These are phyloP conservation scores for Aradophagus sp. DNA, from an alignment of 1,140 invertebrate genomes.

Conservation along the genomic window DNA sequence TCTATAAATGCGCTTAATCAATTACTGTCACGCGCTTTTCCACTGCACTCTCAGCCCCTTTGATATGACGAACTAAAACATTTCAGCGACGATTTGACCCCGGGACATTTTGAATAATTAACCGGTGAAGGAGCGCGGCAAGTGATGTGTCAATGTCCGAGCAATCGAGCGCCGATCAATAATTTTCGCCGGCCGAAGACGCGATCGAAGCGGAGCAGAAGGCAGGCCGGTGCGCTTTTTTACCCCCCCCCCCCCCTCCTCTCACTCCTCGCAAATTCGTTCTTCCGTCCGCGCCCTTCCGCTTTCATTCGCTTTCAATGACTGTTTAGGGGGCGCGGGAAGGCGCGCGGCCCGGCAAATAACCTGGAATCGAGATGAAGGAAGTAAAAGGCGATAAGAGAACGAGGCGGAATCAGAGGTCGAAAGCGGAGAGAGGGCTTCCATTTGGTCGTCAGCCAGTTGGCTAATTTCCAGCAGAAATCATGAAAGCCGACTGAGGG, in stretches of 20 bases:
- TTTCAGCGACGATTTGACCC: conserved; percentile 28
- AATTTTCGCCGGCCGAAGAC: conserved; percentile 28
- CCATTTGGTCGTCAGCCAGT: conserved; percentile 75
- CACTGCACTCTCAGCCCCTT: conserved; percentile 2
- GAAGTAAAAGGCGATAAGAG: conserved; percentile 53
- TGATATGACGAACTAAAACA: conserved; percentile 41
- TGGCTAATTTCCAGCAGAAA: conserved; percentile 75
- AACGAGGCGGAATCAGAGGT: conserved; percentile 36
- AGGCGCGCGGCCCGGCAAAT: neutral
- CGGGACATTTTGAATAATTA: conserved; percentile 44
- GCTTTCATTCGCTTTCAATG: neutral
- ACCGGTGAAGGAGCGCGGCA: conserved; percentile 34
- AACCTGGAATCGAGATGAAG: conserved; percentile 53
- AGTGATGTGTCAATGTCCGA: conserved; percentile 46
- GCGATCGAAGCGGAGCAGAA: conserved; percentile 5
- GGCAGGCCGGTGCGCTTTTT: neutral
- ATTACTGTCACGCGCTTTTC: conserved; percentile 45
- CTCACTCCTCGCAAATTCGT: neutral
- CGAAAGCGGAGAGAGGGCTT: conserved; percentile 58
- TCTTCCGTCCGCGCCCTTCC: too few relatives aligned
- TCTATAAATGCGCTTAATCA: conserved; percentile 50
- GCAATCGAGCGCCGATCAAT: conserved; percentile 45
- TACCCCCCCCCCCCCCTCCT: too few relatives aligned
- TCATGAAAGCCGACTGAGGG: conserved; percentile 70
- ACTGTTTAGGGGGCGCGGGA: conserved; percentile 19